Base-by-base conservation (phyloP, 2,888 invertebrate genomes). In the Rhagonycha fulva region DNA sequence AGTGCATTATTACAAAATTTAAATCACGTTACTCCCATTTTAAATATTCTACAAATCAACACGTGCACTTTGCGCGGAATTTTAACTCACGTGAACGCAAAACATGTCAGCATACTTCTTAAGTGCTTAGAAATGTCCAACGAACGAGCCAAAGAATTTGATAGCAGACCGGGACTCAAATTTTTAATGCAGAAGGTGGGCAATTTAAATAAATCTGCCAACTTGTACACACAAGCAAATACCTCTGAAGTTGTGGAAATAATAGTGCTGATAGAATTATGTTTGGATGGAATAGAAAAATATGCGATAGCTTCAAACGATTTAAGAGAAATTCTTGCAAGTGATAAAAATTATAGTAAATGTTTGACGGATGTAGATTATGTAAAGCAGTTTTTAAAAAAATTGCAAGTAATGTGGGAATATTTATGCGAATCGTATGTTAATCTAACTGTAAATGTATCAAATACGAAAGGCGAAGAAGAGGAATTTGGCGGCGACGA, bases 101-200 rank as follows among this genome's bases (percentile, higher is more conserved):
- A 89, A 75, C 93, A 94, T 82, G 89, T 92, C 3, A 93, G 94
- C 82, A 92, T 93, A 73, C 89, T 97, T 71, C 87, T 96, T 68
- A 93, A 93, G 82, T 94, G 95, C 83, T 89, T 98, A 78, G 94
- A 96, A 82, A 90, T 94, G 76, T 96, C 97, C 2, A 95, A 96
- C 84, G 91, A 91, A 71, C 92, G 95, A 75, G 94, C 97, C 0
- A 90, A 94, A 85, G 95, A 95, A 83, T 98, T 98, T 85, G 98
- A 98, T 87, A 91, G 93, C 9, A 91, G 98, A 32, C 98, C 98
- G 0, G 98, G 98, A 0, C 89, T 98, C 19, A 98, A 98, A 87
- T 98, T 98, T 86, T 91, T 98, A 3, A 93, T 97, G 78, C 98
- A 98, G 87, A 98, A 98, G 89, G 96, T 97, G 0, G 95, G 95